Evolutionary conservation across 2,888 invertebrate species (phyloP).

Genomic region (Lasioglossum leucozonium): DNA sequence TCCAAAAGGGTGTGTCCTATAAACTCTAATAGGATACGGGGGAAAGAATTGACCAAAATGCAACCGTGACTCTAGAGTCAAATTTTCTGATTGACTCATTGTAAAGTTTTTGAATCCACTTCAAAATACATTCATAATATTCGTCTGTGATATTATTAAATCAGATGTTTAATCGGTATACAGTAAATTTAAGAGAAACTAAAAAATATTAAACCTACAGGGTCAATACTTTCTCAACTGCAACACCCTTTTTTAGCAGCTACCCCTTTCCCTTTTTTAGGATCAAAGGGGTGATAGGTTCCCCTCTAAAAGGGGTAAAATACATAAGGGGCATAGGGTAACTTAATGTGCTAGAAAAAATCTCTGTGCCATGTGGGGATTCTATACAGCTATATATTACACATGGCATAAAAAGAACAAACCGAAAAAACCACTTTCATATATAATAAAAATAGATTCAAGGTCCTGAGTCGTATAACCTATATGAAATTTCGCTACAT

Average conservation of each 20-base stretch:
- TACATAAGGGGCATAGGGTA: slow-evolving; percentile 53
- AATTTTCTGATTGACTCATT: not conserved
- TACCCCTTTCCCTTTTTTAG: slow-evolving; percentile 80
- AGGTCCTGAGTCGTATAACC: not conserved
- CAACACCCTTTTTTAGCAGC: slow-evolving; percentile 77
- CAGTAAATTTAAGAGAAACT: slow-evolving; percentile 15
- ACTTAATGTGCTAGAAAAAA: slow-evolving; percentile 49
- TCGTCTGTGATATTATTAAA: not conserved
- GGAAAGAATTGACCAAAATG: slow-evolving; percentile 73
- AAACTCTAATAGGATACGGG: slow-evolving; percentile 53
- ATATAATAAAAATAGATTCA: slow-evolving; percentile 1
- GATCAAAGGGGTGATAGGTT: slow-evolving; percentile 77
- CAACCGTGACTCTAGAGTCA: not conserved
- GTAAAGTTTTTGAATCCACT: not conserved
- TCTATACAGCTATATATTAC: not conserved
- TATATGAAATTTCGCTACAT: not conserved
- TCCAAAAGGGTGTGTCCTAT: slow-evolving; percentile 70
- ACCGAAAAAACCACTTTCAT: not conserved
- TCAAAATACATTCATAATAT: slow-evolving; percentile 3
- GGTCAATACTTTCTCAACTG: slow-evolving; percentile 74
- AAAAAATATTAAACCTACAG: slow-evolving; percentile 20
- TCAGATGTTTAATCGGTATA: slow-evolving; percentile 11
- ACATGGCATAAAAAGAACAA: not conserved
- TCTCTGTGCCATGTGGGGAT: slow-evolving; percentile 14
- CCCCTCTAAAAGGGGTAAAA: slow-evolving; percentile 77